Conservation (phyloP, 2,113 vertebrate genomes). For the Apeltes quadracus region DNA sequence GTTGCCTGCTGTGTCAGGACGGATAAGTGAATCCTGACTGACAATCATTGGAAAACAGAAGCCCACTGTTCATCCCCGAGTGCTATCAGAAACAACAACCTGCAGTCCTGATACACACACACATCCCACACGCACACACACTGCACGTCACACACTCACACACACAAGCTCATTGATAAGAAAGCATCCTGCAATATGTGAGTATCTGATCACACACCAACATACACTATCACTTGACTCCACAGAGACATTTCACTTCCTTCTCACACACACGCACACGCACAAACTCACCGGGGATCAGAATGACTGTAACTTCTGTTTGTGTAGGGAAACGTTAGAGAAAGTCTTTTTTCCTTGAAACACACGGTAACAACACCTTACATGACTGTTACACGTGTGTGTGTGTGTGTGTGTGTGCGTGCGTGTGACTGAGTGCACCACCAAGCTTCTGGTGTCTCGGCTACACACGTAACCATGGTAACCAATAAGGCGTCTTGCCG, state of each 20-base stretch:
- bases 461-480: conserved; percentile 25
- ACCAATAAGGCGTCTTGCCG: conserved; percentile 1
- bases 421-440: not conserved
- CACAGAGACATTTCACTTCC: conserved; percentile 44
- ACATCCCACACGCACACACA: conserved; percentile 12
- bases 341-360: conserved; percentile 20
- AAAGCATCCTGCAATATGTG: conserved; percentile 2
- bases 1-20: conserved; percentile 46
- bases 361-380: not conserved
- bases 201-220: conserved; percentile 30
- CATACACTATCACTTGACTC: conserved; percentile 43
- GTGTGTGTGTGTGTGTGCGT: not conserved
- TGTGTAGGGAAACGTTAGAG: conserved; percentile 31
- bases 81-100: conserved; percentile 49
- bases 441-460: conserved; percentile 1
- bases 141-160: conserved; percentile 5
- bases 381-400: not conserved
- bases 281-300: conserved; percentile 1
- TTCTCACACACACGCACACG: conserved; percentile 7
- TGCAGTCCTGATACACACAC: conserved; percentile 5
- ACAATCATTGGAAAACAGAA: conserved; percentile 60
- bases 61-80: conserved; percentile 37
- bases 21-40: conserved; percentile 63
- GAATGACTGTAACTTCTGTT: conserved; percentile 34
- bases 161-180: conserved; percentile 32